Evolutionary conservation across 1,140 invertebrate species (phyloP), one percentile per base, ranked within the genome.

Genomic region (Ceratitis capitata): DNA sequence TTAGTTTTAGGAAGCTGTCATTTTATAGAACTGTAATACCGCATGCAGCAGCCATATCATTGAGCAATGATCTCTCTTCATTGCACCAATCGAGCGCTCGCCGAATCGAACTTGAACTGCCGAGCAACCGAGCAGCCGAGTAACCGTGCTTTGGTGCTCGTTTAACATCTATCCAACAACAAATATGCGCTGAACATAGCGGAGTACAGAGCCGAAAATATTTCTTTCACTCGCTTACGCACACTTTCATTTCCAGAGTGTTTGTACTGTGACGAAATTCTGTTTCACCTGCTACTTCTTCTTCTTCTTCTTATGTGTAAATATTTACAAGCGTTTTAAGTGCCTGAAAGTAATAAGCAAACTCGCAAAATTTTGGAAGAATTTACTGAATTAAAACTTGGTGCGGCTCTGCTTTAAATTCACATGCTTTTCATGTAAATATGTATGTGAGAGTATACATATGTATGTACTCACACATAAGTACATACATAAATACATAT

Each of bases 261-360:
- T n/a, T 32, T 9, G 35, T 61, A 35, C 69, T 14, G n/a, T n/a
- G 39, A 19, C 23, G 7, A 12, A 29, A n/a, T 4, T 78, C 35
- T n/a, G 3, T 16, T 39, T 45, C 19, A 39, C 19, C 14, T 4
- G 35, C 64, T 69, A 69, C 29, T 19, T 69, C n/a, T n/a, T n/a
- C n/a, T n/a, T n/a, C n/a, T n/a, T n/a, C n/a, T 69, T 19, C 1
- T 69, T 26, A 39, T 69, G 32, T 47, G 69, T 45, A 45, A 78
- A 78, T 78, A 78, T 78, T 78, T 78, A 26, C 39, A 42, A 78
- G 39, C 69, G 69, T 39, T 78, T 78, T 45, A 78, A 78, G 69
- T 78, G 39, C 69, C 45, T n/a, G 39, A 78, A 78, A 78, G 39
- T 78, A 9, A 45, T 23, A 78, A 45, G 69, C 69, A 78, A 78